Percentiles rank a stretch among this genome's conserved stretches.
Conservation (phyloP, 2,113 vertebrate species). For the Tinamus guttatus region DNA sequence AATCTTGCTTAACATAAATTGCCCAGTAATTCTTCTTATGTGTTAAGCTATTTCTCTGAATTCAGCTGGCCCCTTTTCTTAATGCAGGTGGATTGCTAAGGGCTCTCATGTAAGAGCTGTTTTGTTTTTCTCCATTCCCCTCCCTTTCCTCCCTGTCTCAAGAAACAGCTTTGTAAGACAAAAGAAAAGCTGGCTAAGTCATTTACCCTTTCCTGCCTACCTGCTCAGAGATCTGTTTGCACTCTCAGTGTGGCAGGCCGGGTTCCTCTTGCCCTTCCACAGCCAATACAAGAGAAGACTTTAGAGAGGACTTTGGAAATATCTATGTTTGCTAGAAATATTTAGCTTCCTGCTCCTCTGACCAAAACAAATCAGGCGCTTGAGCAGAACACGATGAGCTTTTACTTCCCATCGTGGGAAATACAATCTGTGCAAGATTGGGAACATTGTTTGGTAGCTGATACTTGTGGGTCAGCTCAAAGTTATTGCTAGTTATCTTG, state of each 20-base stretch:
- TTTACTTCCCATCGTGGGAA: slow-evolving; percentile 71
- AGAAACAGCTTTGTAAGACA: background rate
- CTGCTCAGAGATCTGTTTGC: background rate
- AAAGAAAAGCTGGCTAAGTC: slow-evolving; percentile 19
- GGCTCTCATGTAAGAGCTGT: background rate
- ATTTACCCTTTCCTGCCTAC: background rate
- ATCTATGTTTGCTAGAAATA: slow-evolving; percentile 49
- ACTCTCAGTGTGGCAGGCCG: background rate
- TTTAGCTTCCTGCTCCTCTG: slow-evolving; percentile 41
- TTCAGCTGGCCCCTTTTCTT: background rate
- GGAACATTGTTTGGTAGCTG: slow-evolving; percentile 12
- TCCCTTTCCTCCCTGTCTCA: background rate
- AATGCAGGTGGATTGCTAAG: background rate
- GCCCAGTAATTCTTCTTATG: background rate
- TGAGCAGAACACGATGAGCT: slow-evolving; percentile 46
- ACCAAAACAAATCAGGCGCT: slow-evolving; percentile 48
- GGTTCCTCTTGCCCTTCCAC: slow-evolving; percentile 43
- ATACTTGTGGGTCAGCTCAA: slow-evolving; percentile 59
- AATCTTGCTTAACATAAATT: background rate
- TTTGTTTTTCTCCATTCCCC: background rate
- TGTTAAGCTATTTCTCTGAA: background rate
- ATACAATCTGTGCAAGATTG: slow-evolving; percentile 44
- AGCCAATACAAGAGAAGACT: slow-evolving; percentile 6
- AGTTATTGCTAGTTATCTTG: slow-evolving; percentile 26
- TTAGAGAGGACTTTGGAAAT: slow-evolving; percentile 41